phyloP scores from a whole-genome alignment of 1,140 invertebrate species.

The Trichonephila clavipes region DNA sequence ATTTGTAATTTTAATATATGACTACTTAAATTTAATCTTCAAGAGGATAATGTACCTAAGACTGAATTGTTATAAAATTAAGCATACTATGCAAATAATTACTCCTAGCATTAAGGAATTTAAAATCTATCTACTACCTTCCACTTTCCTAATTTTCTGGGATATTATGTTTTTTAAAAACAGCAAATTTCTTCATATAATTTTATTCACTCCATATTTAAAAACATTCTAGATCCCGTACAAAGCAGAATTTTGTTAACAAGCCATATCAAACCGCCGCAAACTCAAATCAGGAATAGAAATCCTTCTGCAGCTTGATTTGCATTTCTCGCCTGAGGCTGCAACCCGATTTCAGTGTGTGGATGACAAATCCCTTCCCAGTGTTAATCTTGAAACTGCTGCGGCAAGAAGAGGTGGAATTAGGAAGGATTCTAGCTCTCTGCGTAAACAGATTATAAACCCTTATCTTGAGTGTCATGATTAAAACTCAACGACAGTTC shows the following conservation, averaged over 20 bases:
- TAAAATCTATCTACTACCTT: too few species aligned
- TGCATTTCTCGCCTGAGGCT: slow-evolving; percentile 34
- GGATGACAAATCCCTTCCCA: slow-evolving; percentile 37
- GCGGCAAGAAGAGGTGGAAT: slow-evolving; percentile 12
- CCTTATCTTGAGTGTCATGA: slow-evolving; percentile 41
- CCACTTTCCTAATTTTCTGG: too few species aligned
- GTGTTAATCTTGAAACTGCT: slow-evolving; percentile 42
- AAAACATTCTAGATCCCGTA: background rate
- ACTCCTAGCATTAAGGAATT: too few species aligned
- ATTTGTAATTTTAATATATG: too few species aligned
- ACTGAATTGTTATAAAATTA: too few species aligned
- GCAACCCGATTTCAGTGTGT: background rate
- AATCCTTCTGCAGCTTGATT: background rate
- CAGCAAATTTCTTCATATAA: background rate
- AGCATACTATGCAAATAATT: too few species aligned
- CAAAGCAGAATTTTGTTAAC: background rate
- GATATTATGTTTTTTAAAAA: too few species aligned
- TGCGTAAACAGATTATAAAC: slow-evolving; percentile 63
- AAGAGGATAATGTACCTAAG: too few species aligned
- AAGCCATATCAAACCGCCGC: background rate
- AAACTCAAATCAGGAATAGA: background rate
- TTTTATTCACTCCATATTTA: background rate
- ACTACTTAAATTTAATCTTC: too few species aligned
- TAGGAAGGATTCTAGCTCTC: slow-evolving; percentile 6
- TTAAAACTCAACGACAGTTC: slow-evolving; percentile 47